Evolutionary conservation across 2,113 vertebrate genomes (phyloP).

Genomic region (Macquaria ambigua): DNA sequence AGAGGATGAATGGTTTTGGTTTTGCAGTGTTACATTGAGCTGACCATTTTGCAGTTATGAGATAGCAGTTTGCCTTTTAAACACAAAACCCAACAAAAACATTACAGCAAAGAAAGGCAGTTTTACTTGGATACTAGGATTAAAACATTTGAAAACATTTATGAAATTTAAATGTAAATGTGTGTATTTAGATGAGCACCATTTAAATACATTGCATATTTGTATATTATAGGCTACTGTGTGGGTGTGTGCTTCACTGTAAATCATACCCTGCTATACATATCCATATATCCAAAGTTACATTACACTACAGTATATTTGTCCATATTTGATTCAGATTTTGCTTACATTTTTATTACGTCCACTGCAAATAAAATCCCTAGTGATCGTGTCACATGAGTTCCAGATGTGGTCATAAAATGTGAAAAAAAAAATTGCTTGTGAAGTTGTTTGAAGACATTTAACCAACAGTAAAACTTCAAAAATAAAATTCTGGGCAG

Average conservation of each 20-base stretch:
- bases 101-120: neutral
- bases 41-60: neutral
- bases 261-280: neutral
- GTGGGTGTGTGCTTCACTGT: neutral
- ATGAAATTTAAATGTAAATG: too few relatives aligned
- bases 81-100: neutral
- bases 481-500: conserved; percentile 29
- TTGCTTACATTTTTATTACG: neutral
- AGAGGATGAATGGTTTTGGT: neutral
- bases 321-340: neutral
- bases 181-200: neutral
- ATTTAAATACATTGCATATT: neutral
- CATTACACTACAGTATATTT: neutral
- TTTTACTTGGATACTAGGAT: neutral
- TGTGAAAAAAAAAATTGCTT: neutral
- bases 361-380: neutral
- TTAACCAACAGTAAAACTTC: conserved; percentile 47
- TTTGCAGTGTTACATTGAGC: neutral
- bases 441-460: conserved; percentile 10
- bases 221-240: neutral
- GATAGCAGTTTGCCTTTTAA: neutral
- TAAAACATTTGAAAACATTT: too few relatives aligned
- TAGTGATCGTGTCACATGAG: neutral
- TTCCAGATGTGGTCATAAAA: conserved; percentile 24
- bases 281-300: neutral